Conservation (phyloP, 2,113 vertebrate species). For the Rhipidura dahli region DNA sequence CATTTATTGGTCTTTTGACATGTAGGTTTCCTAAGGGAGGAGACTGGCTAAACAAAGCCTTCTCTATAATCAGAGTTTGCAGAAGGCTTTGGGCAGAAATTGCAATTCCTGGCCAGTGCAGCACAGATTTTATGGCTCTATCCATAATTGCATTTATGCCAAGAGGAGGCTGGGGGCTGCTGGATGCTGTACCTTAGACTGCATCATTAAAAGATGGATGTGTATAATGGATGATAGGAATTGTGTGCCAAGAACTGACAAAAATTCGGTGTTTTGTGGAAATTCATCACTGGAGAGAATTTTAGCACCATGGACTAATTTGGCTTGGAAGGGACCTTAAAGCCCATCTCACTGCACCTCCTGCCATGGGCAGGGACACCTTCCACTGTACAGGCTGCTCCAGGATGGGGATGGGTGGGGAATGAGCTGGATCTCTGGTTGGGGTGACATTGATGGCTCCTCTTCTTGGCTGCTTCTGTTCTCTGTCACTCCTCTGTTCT, state of each 20-base stretch:
- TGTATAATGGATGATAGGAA: neutral
- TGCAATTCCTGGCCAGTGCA: neutral
- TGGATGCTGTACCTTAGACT: neutral
- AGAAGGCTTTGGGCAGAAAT: neutral
- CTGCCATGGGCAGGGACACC: neutral
- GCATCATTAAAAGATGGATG: neutral
- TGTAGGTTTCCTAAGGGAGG: neutral
- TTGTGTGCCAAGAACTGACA: neutral
- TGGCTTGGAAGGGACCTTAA: neutral
- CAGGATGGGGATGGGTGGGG: neutral
- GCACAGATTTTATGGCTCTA: neutral
- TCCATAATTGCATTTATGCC: neutral
- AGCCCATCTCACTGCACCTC: neutral
- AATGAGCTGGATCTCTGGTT: neutral
- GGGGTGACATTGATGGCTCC: neutral
- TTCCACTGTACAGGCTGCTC: neutral
- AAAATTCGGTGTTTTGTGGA: neutral
- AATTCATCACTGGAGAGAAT: neutral
- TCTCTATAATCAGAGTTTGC: neutral
- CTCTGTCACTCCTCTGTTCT: too few relatives aligned
- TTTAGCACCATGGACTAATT: neutral
- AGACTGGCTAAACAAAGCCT: constrained; percentile 27
- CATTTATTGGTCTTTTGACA: constrained; percentile 33
- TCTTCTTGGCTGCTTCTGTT: neutral
- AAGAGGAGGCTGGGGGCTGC: neutral